Conservation (phyloP, 1,140 invertebrate genomes). For the Parasteatoda tepidariorum region DNA sequence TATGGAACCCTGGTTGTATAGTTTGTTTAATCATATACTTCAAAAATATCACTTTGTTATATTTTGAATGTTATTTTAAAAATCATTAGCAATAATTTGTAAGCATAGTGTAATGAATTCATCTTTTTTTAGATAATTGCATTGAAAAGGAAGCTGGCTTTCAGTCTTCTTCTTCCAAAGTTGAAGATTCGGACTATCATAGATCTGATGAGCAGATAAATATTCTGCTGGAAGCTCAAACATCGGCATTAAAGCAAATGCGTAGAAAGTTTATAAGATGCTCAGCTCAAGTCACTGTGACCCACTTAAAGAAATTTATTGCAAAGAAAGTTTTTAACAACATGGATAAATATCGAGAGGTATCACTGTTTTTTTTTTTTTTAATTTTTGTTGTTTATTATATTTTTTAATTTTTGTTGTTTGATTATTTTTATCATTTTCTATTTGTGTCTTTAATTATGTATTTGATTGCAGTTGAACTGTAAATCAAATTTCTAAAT, state of each 20-base stretch:
- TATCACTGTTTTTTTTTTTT: slow-evolving; percentile 75
- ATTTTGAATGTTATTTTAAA: too few relatives aligned
- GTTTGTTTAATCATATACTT: too few relatives aligned
- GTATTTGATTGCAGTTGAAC: neutral
- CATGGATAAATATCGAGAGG: slow-evolving; percentile 95
- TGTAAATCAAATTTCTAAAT: too few relatives aligned
- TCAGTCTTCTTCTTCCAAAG: slow-evolving; percentile 63
- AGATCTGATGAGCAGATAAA: slow-evolving; percentile 96
- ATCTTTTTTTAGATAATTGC: slow-evolving; percentile 39
- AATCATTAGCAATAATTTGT: too few relatives aligned
- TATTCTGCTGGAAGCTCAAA: slow-evolving; percentile 86
- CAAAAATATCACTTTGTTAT: too few relatives aligned
- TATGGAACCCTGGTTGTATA: too few relatives aligned
- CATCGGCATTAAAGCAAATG: slow-evolving; percentile 78
- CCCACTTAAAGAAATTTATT: slow-evolving; percentile 97
- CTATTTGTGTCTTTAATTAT: neutral
- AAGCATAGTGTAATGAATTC: too few relatives aligned
- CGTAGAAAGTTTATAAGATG: slow-evolving; percentile 91
- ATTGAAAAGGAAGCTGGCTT: slow-evolving; percentile 64
- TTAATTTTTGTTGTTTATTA: slow-evolving; percentile 11
- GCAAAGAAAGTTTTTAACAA: slow-evolving; percentile 93
- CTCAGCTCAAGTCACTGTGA: slow-evolving; percentile 95
- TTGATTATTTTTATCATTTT: neutral
- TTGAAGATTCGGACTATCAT: slow-evolving; percentile 87
- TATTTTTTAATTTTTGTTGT: slow-evolving; percentile 11